phyloP scores from a whole-genome alignment of 2,797 vertebrate species.

The Vipera latastei region DNA sequence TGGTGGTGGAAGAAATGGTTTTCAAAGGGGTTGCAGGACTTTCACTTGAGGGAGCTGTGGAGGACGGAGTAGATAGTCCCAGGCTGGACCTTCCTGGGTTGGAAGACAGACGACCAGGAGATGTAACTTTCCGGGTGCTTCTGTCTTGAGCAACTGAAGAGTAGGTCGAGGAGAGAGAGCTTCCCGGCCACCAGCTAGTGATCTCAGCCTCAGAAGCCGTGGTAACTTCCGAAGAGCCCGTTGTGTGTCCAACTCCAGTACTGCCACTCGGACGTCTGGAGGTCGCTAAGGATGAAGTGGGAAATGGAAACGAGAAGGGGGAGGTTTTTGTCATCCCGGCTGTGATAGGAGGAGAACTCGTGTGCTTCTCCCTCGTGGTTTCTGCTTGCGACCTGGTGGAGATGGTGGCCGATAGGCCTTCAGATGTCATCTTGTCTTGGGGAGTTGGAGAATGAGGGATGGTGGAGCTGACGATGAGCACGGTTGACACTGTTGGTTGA shows the following conservation, averaged over 20 bases:
- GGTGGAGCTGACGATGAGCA: too few relatives aligned
- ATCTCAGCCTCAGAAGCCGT: not conserved
- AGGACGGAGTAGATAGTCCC: not conserved
- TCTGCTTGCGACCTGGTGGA: not conserved
- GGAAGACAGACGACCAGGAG: not conserved
- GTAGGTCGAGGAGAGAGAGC: not conserved
- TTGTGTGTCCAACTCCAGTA: not conserved
- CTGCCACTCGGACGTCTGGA: not conserved
- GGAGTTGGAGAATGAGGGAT: too few relatives aligned
- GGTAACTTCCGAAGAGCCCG: not conserved
- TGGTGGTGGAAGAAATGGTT: not conserved
- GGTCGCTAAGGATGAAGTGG: not conserved
- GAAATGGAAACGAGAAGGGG: not conserved
- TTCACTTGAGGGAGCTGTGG: not conserved
- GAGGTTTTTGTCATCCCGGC: not conserved
- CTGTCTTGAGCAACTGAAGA: not conserved
- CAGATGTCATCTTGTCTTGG: too few relatives aligned
- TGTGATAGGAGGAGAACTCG: not conserved
- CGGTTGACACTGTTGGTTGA: too few relatives aligned
- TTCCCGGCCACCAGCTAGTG: not conserved
- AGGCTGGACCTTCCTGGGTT: not conserved
- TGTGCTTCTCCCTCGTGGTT: not conserved
- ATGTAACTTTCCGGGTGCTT: accelerated
- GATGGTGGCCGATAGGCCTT: too few relatives aligned
- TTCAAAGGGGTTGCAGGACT: not conserved